Evolutionary conservation across 2,113 vertebrate genomes (phyloP).

Genomic region (Ciconia stormi): DNA sequence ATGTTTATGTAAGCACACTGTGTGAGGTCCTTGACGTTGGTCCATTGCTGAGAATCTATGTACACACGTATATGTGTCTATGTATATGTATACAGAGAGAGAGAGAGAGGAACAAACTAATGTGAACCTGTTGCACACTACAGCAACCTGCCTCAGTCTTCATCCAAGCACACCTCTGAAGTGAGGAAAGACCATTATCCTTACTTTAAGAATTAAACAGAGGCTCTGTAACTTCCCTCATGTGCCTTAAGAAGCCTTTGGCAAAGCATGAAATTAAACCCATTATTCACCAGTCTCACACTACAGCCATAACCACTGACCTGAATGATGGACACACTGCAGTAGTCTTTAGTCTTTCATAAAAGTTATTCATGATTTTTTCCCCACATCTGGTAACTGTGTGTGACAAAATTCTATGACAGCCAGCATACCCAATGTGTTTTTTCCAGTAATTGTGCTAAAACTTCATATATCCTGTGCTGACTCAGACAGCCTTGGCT

Average conservation of each 20-base stretch:
- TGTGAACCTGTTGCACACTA: neutral
- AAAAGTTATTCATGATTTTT: neutral
- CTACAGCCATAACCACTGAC: neutral
- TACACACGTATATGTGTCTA: neutral
- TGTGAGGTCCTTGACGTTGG: neutral
- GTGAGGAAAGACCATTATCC: neutral
- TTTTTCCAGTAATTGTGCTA: neutral
- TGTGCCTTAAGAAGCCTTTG: neutral
- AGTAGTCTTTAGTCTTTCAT: neutral
- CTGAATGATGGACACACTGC: neutral
- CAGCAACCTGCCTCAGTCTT: neutral
- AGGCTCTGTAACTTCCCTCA: neutral
- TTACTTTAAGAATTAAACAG: neutral
- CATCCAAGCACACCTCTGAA: neutral
- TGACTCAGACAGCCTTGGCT: neutral
- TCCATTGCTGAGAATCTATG: neutral
- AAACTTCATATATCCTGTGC: neutral
- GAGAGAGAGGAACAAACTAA: neutral
- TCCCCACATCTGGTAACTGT: neutral
- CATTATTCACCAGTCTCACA: neutral
- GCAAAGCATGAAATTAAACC: constrained; percentile 30
- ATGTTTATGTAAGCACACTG: neutral
- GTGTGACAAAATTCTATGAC: neutral
- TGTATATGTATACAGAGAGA: neutral
- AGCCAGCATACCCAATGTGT: neutral